phyloP scores from a whole-genome alignment of 2,113 vertebrate species.

The Vombatus ursinus region DNA sequence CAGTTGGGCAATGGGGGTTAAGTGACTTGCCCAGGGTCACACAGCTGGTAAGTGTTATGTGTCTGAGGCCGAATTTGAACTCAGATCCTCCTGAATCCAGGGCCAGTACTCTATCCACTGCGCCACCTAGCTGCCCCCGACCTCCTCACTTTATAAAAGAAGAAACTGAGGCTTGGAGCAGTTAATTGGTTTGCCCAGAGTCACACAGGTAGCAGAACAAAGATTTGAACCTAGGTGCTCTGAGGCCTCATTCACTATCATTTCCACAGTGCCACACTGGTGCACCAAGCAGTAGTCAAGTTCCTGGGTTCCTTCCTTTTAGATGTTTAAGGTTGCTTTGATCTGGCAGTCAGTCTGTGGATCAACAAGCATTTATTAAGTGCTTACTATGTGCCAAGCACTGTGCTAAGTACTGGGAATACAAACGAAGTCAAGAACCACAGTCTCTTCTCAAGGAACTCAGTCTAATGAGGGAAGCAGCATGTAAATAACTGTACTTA shows the following conservation, averaged over 20 bases:
- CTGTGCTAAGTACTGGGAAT: neutral
- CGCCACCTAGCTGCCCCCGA: too few relatives aligned
- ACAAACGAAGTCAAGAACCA: neutral
- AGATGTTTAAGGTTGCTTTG: neutral
- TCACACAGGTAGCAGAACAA: neutral
- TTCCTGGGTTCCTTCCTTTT: neutral
- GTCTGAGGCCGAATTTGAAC: too few relatives aligned
- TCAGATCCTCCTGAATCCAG: too few relatives aligned
- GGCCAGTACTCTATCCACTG: too few relatives aligned
- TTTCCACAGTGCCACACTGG: neutral
- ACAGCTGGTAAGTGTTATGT: too few relatives aligned
- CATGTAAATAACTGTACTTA: neutral
- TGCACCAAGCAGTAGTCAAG: neutral
- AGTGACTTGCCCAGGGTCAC: too few relatives aligned
- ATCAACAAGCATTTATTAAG: neutral
- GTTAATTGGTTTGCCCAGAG: neutral
- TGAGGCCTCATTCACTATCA: neutral
- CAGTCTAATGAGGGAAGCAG: neutral
- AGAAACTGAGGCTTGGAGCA: neutral
- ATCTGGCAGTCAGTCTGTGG: neutral
- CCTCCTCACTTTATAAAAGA: neutral
- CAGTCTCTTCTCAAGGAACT: neutral
- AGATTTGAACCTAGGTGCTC: neutral
- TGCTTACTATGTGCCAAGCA: neutral
- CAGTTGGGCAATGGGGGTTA: too few relatives aligned